A percentile compares a stretch with the other conserved stretches of the same genome.
Evolutionary conservation across 2,797 vertebrate species (phyloP).

Genomic region (Xyrichtys novacula): DNA sequence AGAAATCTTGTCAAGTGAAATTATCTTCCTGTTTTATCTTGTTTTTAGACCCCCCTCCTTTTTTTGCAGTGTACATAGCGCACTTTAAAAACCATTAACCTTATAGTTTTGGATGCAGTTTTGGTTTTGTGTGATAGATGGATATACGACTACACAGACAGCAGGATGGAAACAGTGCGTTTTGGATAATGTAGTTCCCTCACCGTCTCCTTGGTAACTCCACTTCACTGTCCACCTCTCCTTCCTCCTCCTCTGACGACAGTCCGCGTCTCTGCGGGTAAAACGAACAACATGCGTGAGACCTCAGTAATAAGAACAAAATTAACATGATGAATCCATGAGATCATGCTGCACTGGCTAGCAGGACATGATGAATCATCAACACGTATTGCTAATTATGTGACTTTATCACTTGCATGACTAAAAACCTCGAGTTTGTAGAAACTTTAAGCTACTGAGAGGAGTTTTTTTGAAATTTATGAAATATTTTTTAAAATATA

Average conservation of each 20-base stretch:
- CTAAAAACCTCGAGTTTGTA: too few relatives aligned
- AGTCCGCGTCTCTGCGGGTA: constrained; percentile 88
- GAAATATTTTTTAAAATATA: too few relatives aligned
- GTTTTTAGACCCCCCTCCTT: too few relatives aligned
- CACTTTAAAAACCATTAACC: too few relatives aligned
- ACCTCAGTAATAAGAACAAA: background rate
- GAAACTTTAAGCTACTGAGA: too few relatives aligned
- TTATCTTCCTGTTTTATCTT: too few relatives aligned
- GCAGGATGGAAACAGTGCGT: background rate
- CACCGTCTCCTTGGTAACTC: constrained; percentile 93
- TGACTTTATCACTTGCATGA: background rate
- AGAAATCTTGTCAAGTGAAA: too few relatives aligned
- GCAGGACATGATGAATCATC: background rate
- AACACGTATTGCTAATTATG: background rate
- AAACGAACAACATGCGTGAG: constrained; percentile 12
- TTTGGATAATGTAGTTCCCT: constrained; percentile 9
- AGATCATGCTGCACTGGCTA: background rate
- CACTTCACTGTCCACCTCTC: constrained; percentile 96
- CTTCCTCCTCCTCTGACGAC: constrained; percentile 96
- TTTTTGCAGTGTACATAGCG: too few relatives aligned
- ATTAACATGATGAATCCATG: background rate
- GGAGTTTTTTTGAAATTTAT: too few relatives aligned
- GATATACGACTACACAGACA: background rate
- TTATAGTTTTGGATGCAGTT: too few relatives aligned
- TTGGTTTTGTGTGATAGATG: background rate